These are phyloP conservation scores for Cyprinus carpio DNA, from an alignment of 2,113 vertebrate species.

Conservation along the genomic window DNA sequence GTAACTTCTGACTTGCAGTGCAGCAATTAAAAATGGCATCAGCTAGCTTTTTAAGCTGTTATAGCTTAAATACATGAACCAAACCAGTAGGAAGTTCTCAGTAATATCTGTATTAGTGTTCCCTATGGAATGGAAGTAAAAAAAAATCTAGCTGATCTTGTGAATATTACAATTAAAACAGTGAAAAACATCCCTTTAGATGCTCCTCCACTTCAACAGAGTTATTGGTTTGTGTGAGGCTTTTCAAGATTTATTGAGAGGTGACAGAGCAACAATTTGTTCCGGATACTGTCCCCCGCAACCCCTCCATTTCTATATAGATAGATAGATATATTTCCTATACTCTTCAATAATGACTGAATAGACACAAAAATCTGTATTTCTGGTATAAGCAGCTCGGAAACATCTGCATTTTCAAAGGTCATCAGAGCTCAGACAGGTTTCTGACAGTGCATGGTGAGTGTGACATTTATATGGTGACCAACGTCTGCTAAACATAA, in stretches of 20 bases:
- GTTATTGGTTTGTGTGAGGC: neutral
- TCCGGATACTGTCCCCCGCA: too few relatives aligned
- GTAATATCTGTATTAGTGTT: neutral
- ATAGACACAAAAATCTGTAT: neutral
- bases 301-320: neutral
- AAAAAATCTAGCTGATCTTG: too few relatives aligned
- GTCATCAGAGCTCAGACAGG: slow-evolving; percentile 6
- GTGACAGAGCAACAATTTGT: neutral
- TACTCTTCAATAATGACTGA: slow-evolving; percentile 1
- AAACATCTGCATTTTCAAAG: slow-evolving; percentile 23
- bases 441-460: slow-evolving; percentile 37
- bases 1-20: neutral
- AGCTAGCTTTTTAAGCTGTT: neutral
- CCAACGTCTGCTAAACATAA: slow-evolving; percentile 32
- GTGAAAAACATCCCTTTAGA: neutral
- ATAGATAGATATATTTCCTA: neutral
- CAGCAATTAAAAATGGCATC: neutral
- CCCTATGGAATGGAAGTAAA: too few relatives aligned
- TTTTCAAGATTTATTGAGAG: slow-evolving; percentile 16
- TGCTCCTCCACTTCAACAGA: slow-evolving; percentile 16
- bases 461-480: slow-evolving; percentile 24
- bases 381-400: slow-evolving; percentile 14
- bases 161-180: too few relatives aligned
- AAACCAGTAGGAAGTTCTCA: neutral
- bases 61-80: neutral